Evolutionary conservation across 2,113 vertebrate species (phyloP), one percentile per base, ranked within the genome.

Genomic region (Pimephales promelas): DNA sequence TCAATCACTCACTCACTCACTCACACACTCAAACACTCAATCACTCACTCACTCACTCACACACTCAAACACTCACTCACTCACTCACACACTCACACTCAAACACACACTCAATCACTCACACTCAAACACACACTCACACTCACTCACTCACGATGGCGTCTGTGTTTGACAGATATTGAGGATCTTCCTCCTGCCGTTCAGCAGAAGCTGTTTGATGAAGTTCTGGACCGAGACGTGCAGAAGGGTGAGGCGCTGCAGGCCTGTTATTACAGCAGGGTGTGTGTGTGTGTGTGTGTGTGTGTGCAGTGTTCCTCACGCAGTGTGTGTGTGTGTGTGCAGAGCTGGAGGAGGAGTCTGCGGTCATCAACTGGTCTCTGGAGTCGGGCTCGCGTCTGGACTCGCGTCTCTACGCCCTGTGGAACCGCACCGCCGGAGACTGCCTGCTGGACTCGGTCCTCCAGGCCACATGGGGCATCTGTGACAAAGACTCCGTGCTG

Each of bases 321-420:
- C 6, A 3, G 57, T 26, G 56, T 31, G 62, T 68, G 64, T 75
- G 62, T 66, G 64, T 75, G 85, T 36, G 84, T 36, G 72, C 87
- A 99, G 97, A 99, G 89, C 94, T 99, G 18, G 98, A 99, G 75
- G 97, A 99, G 87, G 98, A 99, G 90, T 98, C 98, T 86, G 97
- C 98, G 34, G 98, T 99, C 88, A 99, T 99, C 87, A 99, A 99
- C 92, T 99, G 98, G 98, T 99, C 97, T 0, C 92, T 99, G 91
- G 97, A 99, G 85, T 87, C 99, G 76, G 97, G 96, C n/a, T 98
- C 96, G 0, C 94, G 97, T 18, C 89, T 99, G 92, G 98, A 99
- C 90, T 99, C 97, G 89, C 91, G 98, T 9, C 89, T 99, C 0
- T 99, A 99, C 5, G 98, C 98, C 2, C 96, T 99, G 64, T 99